Evolutionary conservation across 2,888 invertebrate genomes (phyloP).

Genomic region (Amphipoea oculea): DNA sequence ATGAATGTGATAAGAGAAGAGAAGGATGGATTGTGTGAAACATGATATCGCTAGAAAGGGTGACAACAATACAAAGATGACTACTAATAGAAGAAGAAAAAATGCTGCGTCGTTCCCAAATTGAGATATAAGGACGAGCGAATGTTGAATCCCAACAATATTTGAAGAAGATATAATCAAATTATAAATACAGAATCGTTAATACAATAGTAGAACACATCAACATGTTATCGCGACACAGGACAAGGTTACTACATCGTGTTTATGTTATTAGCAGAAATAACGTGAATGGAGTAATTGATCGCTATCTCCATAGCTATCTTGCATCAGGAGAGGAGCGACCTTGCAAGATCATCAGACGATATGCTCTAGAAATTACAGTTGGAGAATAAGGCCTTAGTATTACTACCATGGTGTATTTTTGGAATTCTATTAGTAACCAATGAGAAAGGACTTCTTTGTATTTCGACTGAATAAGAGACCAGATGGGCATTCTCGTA

Average conservation of each 20-base stretch:
- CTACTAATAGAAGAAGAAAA: background rate
- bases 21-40: background rate
- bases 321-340: slow-evolving; percentile 26
- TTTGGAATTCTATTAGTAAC: too few relatives aligned
- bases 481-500: too few relatives aligned
- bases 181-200: background rate
- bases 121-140: too few relatives aligned
- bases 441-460: background rate
- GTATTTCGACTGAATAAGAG: too few relatives aligned
- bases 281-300: slow-evolving; percentile 26
- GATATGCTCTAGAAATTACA: slow-evolving; percentile 32
- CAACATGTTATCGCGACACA: slow-evolving; percentile 22
- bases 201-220: background rate
- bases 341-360: slow-evolving; percentile 37
- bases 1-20: background rate
- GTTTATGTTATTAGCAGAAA: slow-evolving; percentile 24
- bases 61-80: background rate
- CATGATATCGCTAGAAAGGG: background rate
- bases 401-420: background rate
- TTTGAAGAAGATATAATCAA: slow-evolving; percentile 9
- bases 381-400: too few relatives aligned
- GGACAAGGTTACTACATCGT: slow-evolving; percentile 25
- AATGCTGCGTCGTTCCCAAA: background rate
- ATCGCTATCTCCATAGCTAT: slow-evolving; percentile 30
- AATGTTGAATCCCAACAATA: background rate